Evolutionary conservation across 2,113 vertebrate genomes (phyloP).

Genomic region (Clarias gariepinus): DNA sequence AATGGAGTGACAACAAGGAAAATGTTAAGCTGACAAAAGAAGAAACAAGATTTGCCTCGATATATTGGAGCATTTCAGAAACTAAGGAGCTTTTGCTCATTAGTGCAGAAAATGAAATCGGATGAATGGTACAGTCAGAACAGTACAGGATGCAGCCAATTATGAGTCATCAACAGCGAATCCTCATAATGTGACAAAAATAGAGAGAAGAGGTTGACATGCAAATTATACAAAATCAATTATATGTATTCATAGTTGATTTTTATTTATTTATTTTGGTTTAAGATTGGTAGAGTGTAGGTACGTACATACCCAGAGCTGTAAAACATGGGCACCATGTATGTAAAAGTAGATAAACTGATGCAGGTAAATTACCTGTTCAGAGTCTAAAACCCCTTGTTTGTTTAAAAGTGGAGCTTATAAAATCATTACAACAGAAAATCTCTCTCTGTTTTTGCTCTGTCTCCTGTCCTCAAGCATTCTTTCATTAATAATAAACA

Average conservation of each 20-base stretch:
- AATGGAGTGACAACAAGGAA: not conserved
- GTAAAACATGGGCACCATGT: not conserved
- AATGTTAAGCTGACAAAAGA: not conserved
- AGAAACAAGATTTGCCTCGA: not conserved
- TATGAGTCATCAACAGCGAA: not conserved
- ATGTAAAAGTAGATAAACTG: not conserved
- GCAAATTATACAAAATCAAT: not conserved
- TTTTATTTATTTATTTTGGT: too few species aligned
- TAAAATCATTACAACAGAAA: not conserved
- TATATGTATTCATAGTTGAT: not conserved
- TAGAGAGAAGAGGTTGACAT: not conserved
- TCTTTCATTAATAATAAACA: slow-evolving; percentile 58
- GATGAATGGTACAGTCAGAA: not conserved
- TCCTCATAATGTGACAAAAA: not conserved
- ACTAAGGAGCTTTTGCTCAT: not conserved
- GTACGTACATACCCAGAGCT: not conserved
- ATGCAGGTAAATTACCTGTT: not conserved
- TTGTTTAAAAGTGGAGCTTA: not conserved
- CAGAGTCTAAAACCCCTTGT: too few species aligned
- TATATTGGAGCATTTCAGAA: not conserved
- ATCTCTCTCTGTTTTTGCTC: not conserved
- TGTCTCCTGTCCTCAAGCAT: slow-evolving; percentile 6
- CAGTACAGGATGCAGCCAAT: not conserved
- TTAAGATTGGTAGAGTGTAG: not conserved
- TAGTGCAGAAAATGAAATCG: not conserved